Evolutionary conservation across 2,888 invertebrate genomes (phyloP).

Genomic region (Caenorhabditis zanzibari): DNA sequence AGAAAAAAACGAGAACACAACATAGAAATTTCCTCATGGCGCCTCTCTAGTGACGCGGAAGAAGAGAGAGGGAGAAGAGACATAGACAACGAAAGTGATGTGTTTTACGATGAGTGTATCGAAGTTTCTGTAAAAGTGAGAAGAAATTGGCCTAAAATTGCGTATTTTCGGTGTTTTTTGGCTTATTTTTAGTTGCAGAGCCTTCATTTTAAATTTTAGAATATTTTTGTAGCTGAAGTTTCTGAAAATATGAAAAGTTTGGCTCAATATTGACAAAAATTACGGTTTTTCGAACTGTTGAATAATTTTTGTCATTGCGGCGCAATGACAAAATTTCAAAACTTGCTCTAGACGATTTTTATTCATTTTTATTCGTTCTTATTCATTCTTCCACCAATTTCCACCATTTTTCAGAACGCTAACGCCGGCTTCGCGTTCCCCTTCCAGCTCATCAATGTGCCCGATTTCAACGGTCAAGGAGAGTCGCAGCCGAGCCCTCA

Average conservation of each 20-base stretch:
- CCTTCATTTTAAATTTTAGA: neutral
- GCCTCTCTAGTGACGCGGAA: neutral
- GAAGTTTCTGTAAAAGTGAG: neutral
- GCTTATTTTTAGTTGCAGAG: neutral
- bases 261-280: no score
- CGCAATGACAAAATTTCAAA: no score
- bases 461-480: constrained; percentile 96
- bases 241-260: no score
- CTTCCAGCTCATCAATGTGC: constrained; percentile 96
- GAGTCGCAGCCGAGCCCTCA: constrained; percentile 98
- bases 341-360: no score
- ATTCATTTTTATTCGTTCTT: no score
- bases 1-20: neutral
- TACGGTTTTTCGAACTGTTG: no score
- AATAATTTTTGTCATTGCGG: no score
- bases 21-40: constrained; percentile 9
- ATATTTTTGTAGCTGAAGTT: neutral
- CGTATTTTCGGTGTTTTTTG: neutral
- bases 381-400: neutral
- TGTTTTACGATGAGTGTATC: constrained; percentile 23
- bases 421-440: constrained; percentile 95
- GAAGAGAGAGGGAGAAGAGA: constrained; percentile 6
- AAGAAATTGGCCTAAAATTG: constrained; percentile 15
- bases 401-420: constrained; percentile 85
- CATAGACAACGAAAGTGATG: constrained; percentile 9